phyloP scores from a whole-genome alignment of 2,113 vertebrate genomes.

The Sceloporus tristichus region DNA sequence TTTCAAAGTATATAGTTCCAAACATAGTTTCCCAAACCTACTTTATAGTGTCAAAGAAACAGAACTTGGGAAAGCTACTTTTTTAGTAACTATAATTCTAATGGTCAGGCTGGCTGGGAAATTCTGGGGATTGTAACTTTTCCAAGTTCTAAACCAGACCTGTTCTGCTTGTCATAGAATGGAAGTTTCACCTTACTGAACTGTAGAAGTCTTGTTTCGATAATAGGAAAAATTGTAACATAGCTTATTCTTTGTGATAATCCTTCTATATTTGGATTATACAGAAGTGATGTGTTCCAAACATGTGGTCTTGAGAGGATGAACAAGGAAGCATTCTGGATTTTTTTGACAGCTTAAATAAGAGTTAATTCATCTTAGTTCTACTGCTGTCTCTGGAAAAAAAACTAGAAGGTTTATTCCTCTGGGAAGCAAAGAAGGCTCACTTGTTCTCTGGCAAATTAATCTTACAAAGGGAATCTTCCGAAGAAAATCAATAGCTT shows the following conservation, averaged over 20 bases:
- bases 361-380: conserved; percentile 66
- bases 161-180: background rate
- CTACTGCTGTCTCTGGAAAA: conserved; percentile 40
- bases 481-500: conserved; percentile 61
- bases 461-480: conserved; percentile 62
- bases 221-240: conserved; percentile 21
- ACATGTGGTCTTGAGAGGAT: conserved; percentile 47
- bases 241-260: conserved; percentile 5
- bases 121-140: no score
- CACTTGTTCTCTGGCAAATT: conserved; percentile 58
- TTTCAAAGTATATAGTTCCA: no score
- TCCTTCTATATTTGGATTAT: conserved; percentile 28
- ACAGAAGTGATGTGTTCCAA: conserved; percentile 4
- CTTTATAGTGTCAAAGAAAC: background rate
- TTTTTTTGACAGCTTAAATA: conserved; percentile 29
- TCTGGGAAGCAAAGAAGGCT: conserved; percentile 46
- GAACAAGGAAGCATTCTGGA: conserved; percentile 58
- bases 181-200: background rate
- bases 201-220: conserved; percentile 12
- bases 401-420: conserved; percentile 42
- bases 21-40: background rate
- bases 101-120: no score
- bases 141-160: background rate
- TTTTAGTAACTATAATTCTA: no score
- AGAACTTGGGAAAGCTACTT: no score